These are phyloP conservation scores for Euschistus heros DNA, from an alignment of 1,140 invertebrate species.

Conservation along the genomic window DNA sequence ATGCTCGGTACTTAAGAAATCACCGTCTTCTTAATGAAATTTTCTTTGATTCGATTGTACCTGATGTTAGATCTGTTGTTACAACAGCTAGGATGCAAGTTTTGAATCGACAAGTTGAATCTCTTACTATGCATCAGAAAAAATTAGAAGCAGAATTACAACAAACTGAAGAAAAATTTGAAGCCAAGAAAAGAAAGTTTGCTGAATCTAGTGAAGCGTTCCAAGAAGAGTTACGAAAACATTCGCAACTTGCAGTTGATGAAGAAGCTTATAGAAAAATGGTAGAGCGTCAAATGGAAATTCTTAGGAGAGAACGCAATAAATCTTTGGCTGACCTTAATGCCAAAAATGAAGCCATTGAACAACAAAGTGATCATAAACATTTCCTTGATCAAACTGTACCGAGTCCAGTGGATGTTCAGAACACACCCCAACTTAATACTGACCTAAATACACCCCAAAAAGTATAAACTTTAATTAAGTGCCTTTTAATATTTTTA, in stretches of 20 bases:
- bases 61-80: slow-evolving; percentile 87
- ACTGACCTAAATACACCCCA: no score
- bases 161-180: slow-evolving; percentile 95
- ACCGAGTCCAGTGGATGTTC: not conserved
- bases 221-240: slow-evolving; percentile 86
- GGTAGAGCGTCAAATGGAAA: slow-evolving; percentile 74
- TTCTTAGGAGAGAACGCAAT: slow-evolving; percentile 58
- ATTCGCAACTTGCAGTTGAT: slow-evolving; percentile 83
- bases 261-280: slow-evolving; percentile 83
- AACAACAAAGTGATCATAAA: not conserved
- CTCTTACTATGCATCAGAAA: slow-evolving; percentile 92
- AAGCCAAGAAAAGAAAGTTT: slow-evolving; percentile 90
- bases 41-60: slow-evolving; percentile 88
- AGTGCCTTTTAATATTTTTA: no score
- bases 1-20: slow-evolving; percentile 83
- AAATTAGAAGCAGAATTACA: slow-evolving; percentile 93
- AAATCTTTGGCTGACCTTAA: slow-evolving; percentile 11
- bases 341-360: not conserved
- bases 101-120: slow-evolving; percentile 86
- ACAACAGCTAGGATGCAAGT: slow-evolving; percentile 82
- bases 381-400: slow-evolving; percentile 5
- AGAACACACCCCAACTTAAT: no score
- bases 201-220: slow-evolving; percentile 89
- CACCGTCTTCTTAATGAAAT: slow-evolving; percentile 95
- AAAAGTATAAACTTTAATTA: no score